Evolutionary conservation across 2,797 vertebrate species (phyloP), one percentile per base, ranked within the genome.

Genomic region (Lagorchestes hirsutus): DNA sequence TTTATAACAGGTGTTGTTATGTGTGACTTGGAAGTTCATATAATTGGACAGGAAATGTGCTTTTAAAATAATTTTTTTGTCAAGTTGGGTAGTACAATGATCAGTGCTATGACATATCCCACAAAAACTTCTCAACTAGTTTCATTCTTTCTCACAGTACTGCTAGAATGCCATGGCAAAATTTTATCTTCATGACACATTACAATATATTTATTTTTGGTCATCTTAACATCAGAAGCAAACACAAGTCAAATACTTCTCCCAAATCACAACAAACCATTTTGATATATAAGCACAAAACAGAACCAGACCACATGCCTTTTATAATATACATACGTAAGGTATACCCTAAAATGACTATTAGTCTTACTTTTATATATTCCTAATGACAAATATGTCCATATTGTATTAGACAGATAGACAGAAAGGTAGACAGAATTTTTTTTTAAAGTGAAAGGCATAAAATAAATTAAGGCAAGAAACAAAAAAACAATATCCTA

Each of bases 151-250:
- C 95, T 18, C 14, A 54, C 95, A 13, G 2, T 16, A 58, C 24
- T 22, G 24, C 40, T 90, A 59, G n/a, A 34, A 55, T 55, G 57
- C 67, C 54, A 16, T 54, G 29, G 6, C 27, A 93, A 92, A 58
- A 1, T 29, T 92, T 59, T 92, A 56, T 91, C 95, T 94, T 94
- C 16, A 90, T 8, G 16, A 22, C 1, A 67, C 62, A 28, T 90
- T 62, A 34, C 29, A 87, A 16, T 40, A 90, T 87, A 52, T 1
- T 54, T 0, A 94, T 55, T 93, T 96, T 91, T 92, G 28, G 24
- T 57, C 27, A 46, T 40, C 87, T 97, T 55, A 93, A 34, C 94
- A 94, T 95, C 92, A 92, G 90, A 92, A 95, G 27, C 46, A 91
- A 91, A 87, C 87, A 16, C 31, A 91, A 54, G 92, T 34, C 74